phyloP scores from a whole-genome alignment of 2,888 invertebrate genomes.

The Nephrotoma guestfalica region DNA sequence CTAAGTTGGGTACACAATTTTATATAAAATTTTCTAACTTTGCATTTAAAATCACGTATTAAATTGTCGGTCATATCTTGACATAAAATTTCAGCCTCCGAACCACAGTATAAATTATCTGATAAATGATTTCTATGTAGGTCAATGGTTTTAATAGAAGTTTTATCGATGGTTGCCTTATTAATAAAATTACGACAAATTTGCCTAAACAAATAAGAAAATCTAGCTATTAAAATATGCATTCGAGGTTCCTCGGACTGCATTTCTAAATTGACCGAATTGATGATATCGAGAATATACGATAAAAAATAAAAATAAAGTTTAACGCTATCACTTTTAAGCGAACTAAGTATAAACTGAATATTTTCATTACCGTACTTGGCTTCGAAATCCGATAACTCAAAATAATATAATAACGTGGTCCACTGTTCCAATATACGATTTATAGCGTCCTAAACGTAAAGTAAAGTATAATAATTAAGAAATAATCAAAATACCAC shows the following conservation, averaged over 20 bases:
- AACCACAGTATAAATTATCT: background rate
- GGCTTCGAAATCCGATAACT: background rate
- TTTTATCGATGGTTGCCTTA: background rate
- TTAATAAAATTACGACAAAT: background rate
- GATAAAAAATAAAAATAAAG: background rate
- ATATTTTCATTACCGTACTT: background rate
- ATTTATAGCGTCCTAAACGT: no score
- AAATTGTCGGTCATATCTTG: background rate
- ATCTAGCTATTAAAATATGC: background rate
- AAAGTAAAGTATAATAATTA: background rate
- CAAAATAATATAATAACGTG: background rate
- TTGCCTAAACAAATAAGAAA: background rate
- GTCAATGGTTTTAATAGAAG: background rate
- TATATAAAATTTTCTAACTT: background rate
- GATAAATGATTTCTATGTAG: background rate
- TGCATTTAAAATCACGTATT: background rate
- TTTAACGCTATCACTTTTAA: background rate
- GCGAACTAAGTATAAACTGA: background rate
- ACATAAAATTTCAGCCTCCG: background rate
- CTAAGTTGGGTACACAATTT: background rate
- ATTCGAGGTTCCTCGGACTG: background rate
- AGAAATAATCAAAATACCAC: background rate
- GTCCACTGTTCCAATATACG: conserved; percentile 6
- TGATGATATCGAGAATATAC: conserved; percentile 1
- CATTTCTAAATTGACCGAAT: background rate